A percentile compares a stretch with the other conserved stretches of the same genome.
Evolutionary conservation across 92 coral and sea anemone genomes (phyloP).

Genomic region (Anthopleura xanthogrammica): DNA sequence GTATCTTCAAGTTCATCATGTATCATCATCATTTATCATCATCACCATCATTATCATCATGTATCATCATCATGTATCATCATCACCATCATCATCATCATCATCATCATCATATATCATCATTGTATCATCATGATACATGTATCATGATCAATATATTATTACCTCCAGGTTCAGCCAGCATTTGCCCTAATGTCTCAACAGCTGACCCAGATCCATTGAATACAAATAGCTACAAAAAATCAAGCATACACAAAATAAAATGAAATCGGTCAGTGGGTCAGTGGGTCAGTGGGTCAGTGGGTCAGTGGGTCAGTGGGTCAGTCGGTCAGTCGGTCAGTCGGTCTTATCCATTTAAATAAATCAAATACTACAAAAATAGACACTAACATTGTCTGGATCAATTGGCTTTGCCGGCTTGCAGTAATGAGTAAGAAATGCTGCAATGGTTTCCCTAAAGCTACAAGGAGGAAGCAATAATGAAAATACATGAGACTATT

Average conservation of each 20-base stretch:
- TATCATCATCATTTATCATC: too few species aligned
- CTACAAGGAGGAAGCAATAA: slow-evolving; percentile 14
- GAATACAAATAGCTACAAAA: slow-evolving; percentile 48
- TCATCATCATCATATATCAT: background rate
- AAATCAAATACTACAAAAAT: too few species aligned
- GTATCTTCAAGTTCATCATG: background rate
- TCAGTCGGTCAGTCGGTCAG: too few species aligned
- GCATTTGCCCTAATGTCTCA: slow-evolving; percentile 44
- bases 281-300: too few species aligned
- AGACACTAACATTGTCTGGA: slow-evolving; percentile 58
- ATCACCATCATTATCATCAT: background rate
- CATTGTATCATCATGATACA: too few species aligned
- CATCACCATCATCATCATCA: background rate
- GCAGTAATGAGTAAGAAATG: slow-evolving; percentile 69
- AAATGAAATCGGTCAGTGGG: background rate
- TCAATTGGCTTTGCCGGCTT: slow-evolving; percentile 65
- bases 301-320: too few species aligned
- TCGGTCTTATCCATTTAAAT: too few species aligned
- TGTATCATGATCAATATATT: background rate
- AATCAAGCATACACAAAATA: background rate
- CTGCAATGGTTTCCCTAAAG: slow-evolving; percentile 63
- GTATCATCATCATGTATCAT: background rate
- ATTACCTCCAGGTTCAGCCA: slow-evolving; percentile 76
- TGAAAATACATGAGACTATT: too few species aligned
- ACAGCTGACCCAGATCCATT: slow-evolving; percentile 68